Percentiles rank a stretch among this genome's conserved stretches.
Conservation (phyloP, 2,888 invertebrate genomes). For the Carpatolechia fugitivella region DNA sequence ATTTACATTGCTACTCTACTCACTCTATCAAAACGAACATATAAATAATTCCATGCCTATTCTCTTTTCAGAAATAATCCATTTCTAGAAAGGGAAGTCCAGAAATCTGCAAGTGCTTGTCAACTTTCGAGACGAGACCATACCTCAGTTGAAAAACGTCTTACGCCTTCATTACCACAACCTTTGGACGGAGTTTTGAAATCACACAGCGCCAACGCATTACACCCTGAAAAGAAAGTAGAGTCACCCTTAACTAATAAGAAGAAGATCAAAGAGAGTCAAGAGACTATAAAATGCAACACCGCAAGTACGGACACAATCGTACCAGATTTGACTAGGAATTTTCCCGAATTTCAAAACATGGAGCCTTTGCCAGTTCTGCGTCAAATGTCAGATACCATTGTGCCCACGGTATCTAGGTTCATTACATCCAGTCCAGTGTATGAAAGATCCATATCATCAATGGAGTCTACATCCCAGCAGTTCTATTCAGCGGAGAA, state of each 20-base stretch:
- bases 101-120: conserved; percentile 83
- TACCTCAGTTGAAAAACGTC: conserved; percentile 48
- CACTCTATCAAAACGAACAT: no score
- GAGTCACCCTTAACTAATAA: conserved; percentile 25
- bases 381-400: conserved; percentile 55
- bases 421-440: conserved; percentile 49
- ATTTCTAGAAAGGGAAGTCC: conserved; percentile 77
- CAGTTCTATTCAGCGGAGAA: conserved; percentile 33
- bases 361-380: conserved; percentile 40
- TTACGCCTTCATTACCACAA: conserved; percentile 42
- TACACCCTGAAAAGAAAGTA: conserved; percentile 51
- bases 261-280: conserved; percentile 48
- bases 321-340: conserved; percentile 46
- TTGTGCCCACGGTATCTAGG: conserved; percentile 53
- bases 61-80: conserved; percentile 65
- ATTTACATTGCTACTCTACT: no score
- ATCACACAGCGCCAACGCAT: conserved; percentile 67
- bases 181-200: conserved; percentile 61
- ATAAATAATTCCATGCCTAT: no score
- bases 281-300: conserved; percentile 48
- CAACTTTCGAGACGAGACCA: conserved; percentile 67
- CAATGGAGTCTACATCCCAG: conserved; percentile 37
- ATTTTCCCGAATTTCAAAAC: conserved; percentile 34
- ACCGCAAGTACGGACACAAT: conserved; percentile 63
- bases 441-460: conserved; percentile 58